A percentile compares a stretch with the other conserved stretches of the same genome.
Conservation (phyloP, 2,113 vertebrate species). For the Syngnathus typhle region DNA sequence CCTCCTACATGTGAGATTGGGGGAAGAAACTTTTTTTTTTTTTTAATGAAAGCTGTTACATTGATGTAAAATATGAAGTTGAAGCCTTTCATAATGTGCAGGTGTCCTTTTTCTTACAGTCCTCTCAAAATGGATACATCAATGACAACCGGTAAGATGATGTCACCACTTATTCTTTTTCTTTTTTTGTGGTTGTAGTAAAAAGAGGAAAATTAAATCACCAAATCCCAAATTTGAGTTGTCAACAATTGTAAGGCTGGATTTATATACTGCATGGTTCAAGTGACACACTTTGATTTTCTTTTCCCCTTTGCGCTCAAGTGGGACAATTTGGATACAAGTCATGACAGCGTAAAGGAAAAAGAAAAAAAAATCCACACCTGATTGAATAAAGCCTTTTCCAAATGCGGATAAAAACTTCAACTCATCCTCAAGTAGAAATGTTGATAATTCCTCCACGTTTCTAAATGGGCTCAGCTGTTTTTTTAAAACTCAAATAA, state of each 20-base stretch:
- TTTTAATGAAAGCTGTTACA: not conserved
- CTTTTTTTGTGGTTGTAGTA: constrained; percentile 5
- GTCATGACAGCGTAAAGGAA: not conserved
- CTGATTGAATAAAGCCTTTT: not conserved
- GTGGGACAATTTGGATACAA: not conserved
- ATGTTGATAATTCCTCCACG: too few relatives aligned
- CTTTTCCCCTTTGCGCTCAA: not conserved
- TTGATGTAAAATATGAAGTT: constrained; percentile 15
- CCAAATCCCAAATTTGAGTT: not conserved
- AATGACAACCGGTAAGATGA: constrained; percentile 90
- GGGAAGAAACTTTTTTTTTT: too few relatives aligned
- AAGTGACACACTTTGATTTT: not conserved
- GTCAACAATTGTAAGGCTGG: not conserved
- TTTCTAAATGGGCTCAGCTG: too few relatives aligned
- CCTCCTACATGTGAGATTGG: not conserved
- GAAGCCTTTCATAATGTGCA: constrained; percentile 66
- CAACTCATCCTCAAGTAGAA: too few relatives aligned
- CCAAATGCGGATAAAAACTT: not conserved
- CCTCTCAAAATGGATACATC: constrained; percentile 96
- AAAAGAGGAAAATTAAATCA: not conserved
- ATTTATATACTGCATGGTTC: not conserved
- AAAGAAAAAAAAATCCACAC: too few relatives aligned
- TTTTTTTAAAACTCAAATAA: too few relatives aligned
- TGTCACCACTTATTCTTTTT: constrained; percentile 13
- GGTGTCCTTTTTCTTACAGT: constrained; percentile 79